Percentiles rank a stretch among this genome's conserved stretches.
phyloP scores from a whole-genome alignment of 1,140 invertebrate species.

The Lamellibrachia luymesi region DNA sequence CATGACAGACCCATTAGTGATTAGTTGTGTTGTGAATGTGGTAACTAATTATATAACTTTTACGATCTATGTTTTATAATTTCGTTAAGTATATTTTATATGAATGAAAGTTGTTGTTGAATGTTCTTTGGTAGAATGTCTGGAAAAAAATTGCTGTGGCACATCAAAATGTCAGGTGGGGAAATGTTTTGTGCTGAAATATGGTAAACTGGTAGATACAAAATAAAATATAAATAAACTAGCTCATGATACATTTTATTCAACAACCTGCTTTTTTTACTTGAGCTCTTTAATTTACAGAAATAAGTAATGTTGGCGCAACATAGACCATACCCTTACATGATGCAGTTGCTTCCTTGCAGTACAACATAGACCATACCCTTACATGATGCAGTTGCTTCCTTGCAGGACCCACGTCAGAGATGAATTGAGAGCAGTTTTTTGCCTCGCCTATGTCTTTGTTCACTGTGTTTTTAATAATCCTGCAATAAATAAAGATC shows the following conservation, averaged over 20 bases:
- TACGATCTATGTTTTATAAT: no score
- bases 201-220: no score
- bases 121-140: no score
- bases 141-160: no score
- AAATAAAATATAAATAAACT: background rate
- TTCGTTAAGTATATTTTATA: no score
- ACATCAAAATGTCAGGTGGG: no score
- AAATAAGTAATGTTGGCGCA: background rate
- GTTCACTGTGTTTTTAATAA: background rate
- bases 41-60: background rate
- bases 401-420: background rate
- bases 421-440: background rate
- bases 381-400: background rate
- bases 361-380: no score
- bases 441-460: background rate
- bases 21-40: background rate
- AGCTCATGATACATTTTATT: background rate
- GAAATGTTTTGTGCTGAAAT: no score
- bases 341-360: background rate
- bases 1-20: background rate
- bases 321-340: background rate
- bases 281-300: background rate
- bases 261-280: background rate
- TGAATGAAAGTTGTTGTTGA: no score
- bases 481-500: background rate